A percentile compares a stretch with the other conserved stretches of the same genome.
Evolutionary conservation across 2,888 invertebrate species (phyloP).

Genomic region (Amblyteles armatorius): DNA sequence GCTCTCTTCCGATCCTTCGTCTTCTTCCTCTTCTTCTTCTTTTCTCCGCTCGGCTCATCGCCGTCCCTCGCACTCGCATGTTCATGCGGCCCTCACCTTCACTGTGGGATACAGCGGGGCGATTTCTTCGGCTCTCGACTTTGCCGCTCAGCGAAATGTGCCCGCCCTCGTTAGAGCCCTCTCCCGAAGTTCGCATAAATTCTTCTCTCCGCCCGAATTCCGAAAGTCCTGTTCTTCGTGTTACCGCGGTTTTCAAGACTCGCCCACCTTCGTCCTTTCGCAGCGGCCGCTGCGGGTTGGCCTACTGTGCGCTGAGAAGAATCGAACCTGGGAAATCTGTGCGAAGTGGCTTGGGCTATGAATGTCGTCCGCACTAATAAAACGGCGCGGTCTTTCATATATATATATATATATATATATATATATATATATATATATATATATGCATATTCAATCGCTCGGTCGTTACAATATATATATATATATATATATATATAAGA

Average conservation of each 20-base stretch:
- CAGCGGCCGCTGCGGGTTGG: background rate
- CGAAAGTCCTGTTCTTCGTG: conserved; percentile 60
- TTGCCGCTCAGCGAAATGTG: conserved; percentile 40
- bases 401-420: no score
- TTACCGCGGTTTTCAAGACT: conserved; percentile 16
- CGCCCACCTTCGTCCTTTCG: conserved; percentile 23
- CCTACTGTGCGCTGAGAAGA: conserved; percentile 24
- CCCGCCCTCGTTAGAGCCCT: conserved; percentile 68
- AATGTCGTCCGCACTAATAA: conserved; percentile 11
- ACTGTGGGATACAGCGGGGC: conserved; percentile 65
- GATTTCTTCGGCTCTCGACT: conserved; percentile 66
- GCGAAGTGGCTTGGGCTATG: conserved; percentile 21
- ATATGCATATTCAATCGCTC: no score
- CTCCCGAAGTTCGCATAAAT: conserved; percentile 72
- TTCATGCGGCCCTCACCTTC: conserved; percentile 39
- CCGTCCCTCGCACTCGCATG: conserved; percentile 44
- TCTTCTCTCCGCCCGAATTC: conserved; percentile 68
- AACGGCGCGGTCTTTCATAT: background rate
- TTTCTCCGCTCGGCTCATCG: conserved; percentile 53
- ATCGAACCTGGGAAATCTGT: conserved; percentile 47
- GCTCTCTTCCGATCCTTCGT: conserved; percentile 42
- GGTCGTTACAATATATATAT: no score
- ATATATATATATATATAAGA: no score
- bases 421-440: background rate
- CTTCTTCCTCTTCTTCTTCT: conserved; percentile 40